A percentile compares a stretch with the other conserved stretches of the same genome.
Conservation (phyloP, 2,113 vertebrate species). For the Polypterus senegalus region DNA sequence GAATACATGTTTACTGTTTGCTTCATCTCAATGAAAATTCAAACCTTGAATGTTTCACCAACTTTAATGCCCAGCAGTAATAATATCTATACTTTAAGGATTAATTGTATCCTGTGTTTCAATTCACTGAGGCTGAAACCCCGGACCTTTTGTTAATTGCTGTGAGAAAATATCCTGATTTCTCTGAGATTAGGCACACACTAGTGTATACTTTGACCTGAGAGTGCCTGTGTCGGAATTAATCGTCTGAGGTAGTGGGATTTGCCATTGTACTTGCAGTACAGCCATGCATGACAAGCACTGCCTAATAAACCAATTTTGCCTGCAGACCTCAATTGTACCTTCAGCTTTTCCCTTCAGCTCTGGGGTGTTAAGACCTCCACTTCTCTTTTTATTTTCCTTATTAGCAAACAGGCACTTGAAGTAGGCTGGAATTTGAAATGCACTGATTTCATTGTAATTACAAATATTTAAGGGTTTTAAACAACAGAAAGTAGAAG, state of each 20-base stretch:
- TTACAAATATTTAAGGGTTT: conserved; percentile 24
- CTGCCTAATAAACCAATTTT: conserved; percentile 60
- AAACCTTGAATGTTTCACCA: conserved; percentile 42
- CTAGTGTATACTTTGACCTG: conserved; percentile 67
- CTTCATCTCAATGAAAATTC: too few relatives aligned
- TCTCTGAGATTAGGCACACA: conserved; percentile 70
- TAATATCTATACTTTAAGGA: conserved; percentile 69
- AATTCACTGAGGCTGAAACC: conserved; percentile 70
- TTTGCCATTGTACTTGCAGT: conserved; percentile 55
- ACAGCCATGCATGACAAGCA: conserved; percentile 53
- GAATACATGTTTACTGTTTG: too few relatives aligned
- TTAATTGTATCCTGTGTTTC: conserved; percentile 79
- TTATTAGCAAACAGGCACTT: conserved; percentile 56
- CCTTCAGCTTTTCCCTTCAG: conserved; percentile 53
- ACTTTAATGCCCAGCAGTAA: conserved; percentile 57
- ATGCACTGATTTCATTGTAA: conserved; percentile 45
- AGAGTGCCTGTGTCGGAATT: conserved; percentile 68
- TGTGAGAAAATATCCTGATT: conserved; percentile 73
- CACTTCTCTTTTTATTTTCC: conserved; percentile 49
- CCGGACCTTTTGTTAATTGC: conserved; percentile 73
- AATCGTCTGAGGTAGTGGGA: conserved; percentile 68
- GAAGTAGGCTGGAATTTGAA: conserved; percentile 34
- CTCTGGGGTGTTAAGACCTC: neutral
- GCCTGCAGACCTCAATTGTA: conserved; percentile 44
- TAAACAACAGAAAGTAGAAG: neutral